Percentiles rank a stretch among this genome's conserved stretches.
phyloP scores from a whole-genome alignment of 2,888 invertebrate genomes.

The Dendrolimus houi region DNA sequence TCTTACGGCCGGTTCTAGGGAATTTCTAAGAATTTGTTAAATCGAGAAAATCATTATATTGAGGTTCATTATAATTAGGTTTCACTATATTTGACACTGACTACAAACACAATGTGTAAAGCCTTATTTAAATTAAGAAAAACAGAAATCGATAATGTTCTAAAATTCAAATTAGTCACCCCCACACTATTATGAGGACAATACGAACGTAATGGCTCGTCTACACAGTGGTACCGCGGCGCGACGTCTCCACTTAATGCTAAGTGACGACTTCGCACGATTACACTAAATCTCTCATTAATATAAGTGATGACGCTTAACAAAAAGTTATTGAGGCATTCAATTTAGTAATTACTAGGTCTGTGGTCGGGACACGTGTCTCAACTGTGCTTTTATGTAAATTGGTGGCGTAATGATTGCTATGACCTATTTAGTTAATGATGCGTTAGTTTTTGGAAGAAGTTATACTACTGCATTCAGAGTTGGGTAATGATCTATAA shows the following conservation, averaged over 20 bases:
- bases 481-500: too few relatives aligned
- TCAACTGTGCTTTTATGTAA: conserved; percentile 26
- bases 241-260: conserved; percentile 61
- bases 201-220: conserved; percentile 56
- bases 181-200: conserved; percentile 44
- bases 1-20: too few relatives aligned
- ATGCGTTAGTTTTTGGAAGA: neutral
- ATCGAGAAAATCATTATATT: too few relatives aligned
- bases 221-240: conserved; percentile 39
- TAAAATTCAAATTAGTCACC: conserved; percentile 43
- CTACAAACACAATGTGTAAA: neutral
- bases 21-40: too few relatives aligned
- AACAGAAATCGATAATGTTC: conserved; percentile 18
- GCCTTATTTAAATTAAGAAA: conserved; percentile 1
- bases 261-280: conserved; percentile 39
- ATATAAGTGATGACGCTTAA: conserved; percentile 69
- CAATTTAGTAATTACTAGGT: conserved; percentile 72
- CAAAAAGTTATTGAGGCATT: conserved; percentile 59
- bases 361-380: conserved; percentile 39
- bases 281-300: conserved; percentile 62
- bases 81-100: too few relatives aligned
- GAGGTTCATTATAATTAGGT: too few relatives aligned
- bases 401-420: neutral
- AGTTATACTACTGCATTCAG: too few relatives aligned
- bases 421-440: conserved; percentile 2